Conservation (phyloP, 2,113 vertebrate species). For the Silurus meridionalis region DNA sequence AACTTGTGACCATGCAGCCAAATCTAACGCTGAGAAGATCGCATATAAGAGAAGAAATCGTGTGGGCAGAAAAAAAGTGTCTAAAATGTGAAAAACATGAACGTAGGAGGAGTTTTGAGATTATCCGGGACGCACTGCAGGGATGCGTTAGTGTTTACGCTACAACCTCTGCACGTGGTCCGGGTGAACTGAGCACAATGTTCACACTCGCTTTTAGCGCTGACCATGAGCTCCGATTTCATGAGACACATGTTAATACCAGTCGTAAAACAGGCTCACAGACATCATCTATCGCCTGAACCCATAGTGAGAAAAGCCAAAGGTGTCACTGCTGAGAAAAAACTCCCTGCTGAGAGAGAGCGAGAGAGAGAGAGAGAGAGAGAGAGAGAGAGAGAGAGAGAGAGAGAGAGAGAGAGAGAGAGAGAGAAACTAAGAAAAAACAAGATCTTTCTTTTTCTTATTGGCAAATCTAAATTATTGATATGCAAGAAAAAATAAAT, state of each 20-base stretch:
- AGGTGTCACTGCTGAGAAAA: slow-evolving; percentile 13
- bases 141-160: background rate
- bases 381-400: slow-evolving; percentile 10
- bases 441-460: background rate
- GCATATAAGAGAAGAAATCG: background rate
- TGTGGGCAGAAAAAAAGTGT: background rate
- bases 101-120: background rate
- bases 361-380: background rate
- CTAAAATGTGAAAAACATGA: background rate
- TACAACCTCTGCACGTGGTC: background rate
- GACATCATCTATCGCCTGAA: background rate
- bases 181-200: background rate
- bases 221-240: background rate
- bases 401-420: background rate
- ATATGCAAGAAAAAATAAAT: background rate
- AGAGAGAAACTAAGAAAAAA: background rate
- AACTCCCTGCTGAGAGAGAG: background rate
- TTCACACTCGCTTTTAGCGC: background rate
- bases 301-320: background rate
- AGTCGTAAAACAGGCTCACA: background rate
- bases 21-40: background rate
- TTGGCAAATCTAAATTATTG: background rate
- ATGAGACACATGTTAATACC: background rate
- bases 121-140: background rate
- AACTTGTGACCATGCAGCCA: background rate